Evolutionary conservation across 2,888 invertebrate species (phyloP), one percentile per base, ranked within the genome.

Genomic region (Selenia dentaria): DNA sequence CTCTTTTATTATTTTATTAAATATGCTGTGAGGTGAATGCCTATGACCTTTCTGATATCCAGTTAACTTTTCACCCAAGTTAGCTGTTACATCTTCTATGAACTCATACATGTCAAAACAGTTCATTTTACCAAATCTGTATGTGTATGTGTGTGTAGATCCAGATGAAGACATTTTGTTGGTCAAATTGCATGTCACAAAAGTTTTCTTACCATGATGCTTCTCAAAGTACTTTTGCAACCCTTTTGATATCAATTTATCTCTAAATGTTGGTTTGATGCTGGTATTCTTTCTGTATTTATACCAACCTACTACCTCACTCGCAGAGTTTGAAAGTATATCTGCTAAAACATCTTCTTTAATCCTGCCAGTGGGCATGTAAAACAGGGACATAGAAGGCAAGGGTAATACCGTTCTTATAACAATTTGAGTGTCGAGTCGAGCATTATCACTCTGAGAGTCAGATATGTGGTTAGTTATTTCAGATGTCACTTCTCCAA

Each of bases 391-490:
- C 0, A 89, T 79, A 8, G 89, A 82, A 2, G 94, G 93, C 50
- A 93, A 85, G 0, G 94, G 93, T 35, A 94, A 68, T 16, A 93
- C 85, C 8, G 93, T 92, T 64, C 92, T 92, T 50, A 94, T 88
- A 63, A 92, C 90, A 43, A 94, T 93, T 60, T 92, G 91, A 53
- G 91, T 92, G 58, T 93, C 92, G 43, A 92, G 79, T 20, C 92
- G 90, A 34, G 93, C 90, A 59, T 92, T 92, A 64, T 93, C 92
- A 63, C 92, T 93, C 50, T 94, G 93, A 9, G 92, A 92, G 71
- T 95, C 94, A 2, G 94, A 94, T 68, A 94, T 93, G 43, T 93
- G 93, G 73, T 92, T 93, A 3, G 93, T 93, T 60, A 94, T 91
- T 77, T 92, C 92, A 29, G 92, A 91, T 28, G 92, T 85, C 8